These are phyloP conservation scores for Drosophila niveifrons DNA, from an alignment of 2,888 invertebrate genomes.

Conservation along the genomic window DNA sequence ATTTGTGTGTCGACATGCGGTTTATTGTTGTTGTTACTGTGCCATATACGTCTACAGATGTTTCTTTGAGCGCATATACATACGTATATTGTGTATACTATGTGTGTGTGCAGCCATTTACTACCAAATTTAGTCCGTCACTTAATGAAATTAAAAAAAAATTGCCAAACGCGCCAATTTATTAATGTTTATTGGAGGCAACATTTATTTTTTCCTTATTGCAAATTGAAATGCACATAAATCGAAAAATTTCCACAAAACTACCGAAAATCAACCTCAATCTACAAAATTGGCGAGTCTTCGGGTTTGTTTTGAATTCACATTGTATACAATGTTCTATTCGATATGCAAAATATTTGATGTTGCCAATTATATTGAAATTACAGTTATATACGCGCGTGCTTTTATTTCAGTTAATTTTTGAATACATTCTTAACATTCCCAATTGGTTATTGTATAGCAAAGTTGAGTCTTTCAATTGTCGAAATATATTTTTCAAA, in stretches of 20 bases:
- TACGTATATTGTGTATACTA: constrained; percentile 12
- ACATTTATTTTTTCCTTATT: neutral
- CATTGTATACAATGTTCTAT: neutral
- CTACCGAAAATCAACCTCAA: neutral
- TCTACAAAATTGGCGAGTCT: neutral
- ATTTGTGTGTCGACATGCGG: constrained; percentile 57
- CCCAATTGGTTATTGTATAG: too few relatives aligned
- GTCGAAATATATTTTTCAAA: neutral
- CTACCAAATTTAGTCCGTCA: constrained; percentile 51
- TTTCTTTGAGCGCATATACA: neutral
- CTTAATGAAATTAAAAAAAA: constrained; percentile 39
- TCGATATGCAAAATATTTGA: constrained; percentile 3
- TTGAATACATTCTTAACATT: neutral
- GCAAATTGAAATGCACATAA: neutral
- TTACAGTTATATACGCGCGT: neutral
- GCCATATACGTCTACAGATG: constrained; percentile 11
- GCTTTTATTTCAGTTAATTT: neutral
- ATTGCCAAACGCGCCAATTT: constrained; percentile 7
- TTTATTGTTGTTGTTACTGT: constrained; percentile 10
- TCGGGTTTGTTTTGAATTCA: neutral
- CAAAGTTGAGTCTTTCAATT: too few relatives aligned
- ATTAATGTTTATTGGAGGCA: constrained; percentile 15
- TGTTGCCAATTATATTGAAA: neutral
- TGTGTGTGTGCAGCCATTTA: constrained; percentile 14
- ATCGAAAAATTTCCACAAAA: neutral